Evolutionary conservation across 2,888 invertebrate genomes (phyloP).

Genomic region (Phyllotreta striolata): DNA sequence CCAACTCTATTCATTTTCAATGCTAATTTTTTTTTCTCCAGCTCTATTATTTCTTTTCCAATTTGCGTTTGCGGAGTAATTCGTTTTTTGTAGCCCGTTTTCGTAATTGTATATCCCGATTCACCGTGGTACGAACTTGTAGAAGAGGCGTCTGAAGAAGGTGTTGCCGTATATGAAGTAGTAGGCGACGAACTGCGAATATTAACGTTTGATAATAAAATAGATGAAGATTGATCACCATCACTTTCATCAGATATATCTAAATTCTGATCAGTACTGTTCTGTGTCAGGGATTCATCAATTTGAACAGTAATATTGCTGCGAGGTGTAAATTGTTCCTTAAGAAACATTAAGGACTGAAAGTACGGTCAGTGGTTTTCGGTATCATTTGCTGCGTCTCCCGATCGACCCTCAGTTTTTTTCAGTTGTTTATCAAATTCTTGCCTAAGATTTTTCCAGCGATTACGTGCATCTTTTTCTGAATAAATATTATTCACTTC

Average conservation of each 20-base stretch:
- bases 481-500: no score
- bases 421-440: no score
- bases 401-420: no score
- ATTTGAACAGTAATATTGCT: neutral
- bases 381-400: no score
- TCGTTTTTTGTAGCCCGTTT: no score
- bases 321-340: conserved; percentile 10
- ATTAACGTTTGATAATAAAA: conserved; percentile 1
- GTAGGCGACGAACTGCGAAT: no score
- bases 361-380: neutral
- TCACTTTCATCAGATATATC: neutral
- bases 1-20: neutral
- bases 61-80: neutral
- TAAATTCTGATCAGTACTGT: conserved; percentile 3
- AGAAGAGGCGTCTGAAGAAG: no score
- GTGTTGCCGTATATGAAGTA: no score
- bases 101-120: no score
- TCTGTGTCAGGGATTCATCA: neutral
- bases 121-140: no score
- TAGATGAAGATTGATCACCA: conserved; percentile 6
- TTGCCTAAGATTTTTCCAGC: no score
- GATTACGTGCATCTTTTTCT: no score
- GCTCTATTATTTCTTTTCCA: neutral
- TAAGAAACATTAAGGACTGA: neutral
- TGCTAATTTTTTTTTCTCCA: conserved; percentile 9